Conservation (phyloP, 1,140 invertebrate species). For the Megalonaias nervosa region DNA sequence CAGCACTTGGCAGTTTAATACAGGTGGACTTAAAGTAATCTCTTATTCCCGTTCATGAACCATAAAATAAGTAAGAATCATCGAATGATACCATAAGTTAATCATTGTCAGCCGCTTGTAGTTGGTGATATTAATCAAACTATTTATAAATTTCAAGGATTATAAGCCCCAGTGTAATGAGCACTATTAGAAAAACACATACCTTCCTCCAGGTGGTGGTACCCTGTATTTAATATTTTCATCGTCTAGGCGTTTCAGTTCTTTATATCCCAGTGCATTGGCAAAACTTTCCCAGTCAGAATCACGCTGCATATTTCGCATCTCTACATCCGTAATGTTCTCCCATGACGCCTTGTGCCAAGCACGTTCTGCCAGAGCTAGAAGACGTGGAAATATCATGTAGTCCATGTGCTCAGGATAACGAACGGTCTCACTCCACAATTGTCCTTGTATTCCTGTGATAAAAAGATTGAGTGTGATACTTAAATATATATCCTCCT, state of each 20-base stretch:
- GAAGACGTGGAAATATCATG: constrained; percentile 57
- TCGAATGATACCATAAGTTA: neutral
- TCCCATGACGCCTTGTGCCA: constrained; percentile 62
- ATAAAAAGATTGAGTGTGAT: neutral
- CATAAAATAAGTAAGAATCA: neutral
- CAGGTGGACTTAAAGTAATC: neutral
- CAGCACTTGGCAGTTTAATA: neutral
- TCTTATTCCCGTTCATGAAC: neutral
- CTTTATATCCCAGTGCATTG: constrained; percentile 50
- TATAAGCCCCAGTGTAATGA: neutral
- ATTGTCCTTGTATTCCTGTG: constrained; percentile 54
- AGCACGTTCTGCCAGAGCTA: constrained; percentile 60
- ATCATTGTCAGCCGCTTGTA: neutral
- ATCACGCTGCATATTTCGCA: constrained; percentile 1
- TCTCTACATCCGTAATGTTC: constrained; percentile 1
- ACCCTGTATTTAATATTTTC: constrained; percentile 43
- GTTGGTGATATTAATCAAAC: neutral
- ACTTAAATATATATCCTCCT: too few species aligned
- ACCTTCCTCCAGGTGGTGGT: constrained; percentile 54
- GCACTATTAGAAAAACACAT: constrained; percentile 7
- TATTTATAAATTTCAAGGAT: too few species aligned
- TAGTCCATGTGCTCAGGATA: constrained; percentile 48
- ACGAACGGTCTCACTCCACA: constrained; percentile 59
- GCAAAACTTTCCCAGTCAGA: constrained; percentile 46
- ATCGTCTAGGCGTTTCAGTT: constrained; percentile 48